A percentile compares a stretch with the other conserved stretches of the same genome.
These are phyloP conservation scores for Liasis olivaceus DNA, from an alignment of 2,797 vertebrate genomes.

Conservation along the genomic window DNA sequence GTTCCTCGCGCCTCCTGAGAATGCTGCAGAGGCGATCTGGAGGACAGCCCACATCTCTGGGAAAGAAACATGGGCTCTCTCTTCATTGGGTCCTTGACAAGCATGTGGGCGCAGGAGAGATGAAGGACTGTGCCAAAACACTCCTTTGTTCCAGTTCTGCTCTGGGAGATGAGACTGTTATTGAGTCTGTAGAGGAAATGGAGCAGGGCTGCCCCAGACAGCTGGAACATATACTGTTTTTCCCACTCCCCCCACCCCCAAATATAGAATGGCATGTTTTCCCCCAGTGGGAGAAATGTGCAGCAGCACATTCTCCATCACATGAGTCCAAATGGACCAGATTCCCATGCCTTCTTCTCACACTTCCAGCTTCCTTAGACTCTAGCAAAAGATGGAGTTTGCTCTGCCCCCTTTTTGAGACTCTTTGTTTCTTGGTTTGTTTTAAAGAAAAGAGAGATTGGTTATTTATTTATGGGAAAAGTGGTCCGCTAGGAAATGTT, in stretches of 20 bases:
- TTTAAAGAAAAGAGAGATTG: not conserved
- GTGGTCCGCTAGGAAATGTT: not conserved
- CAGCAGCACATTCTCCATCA: not conserved
- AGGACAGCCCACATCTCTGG: not conserved
- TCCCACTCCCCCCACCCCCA: not conserved
- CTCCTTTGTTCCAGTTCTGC: not conserved
- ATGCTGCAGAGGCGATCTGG: not conserved
- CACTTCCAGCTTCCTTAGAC: not conserved
- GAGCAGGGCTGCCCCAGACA: not conserved
- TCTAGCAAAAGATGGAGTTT: not conserved
- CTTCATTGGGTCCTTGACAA: not conserved
- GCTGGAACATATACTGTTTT: not conserved
- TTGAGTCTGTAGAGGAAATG: not conserved
- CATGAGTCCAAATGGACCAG: not conserved
- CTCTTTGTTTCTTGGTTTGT: not conserved
- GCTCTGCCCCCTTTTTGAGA: not conserved
- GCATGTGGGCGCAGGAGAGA: not conserved
- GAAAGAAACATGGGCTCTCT: not conserved
- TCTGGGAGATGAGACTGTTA: not conserved
- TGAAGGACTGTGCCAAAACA: not conserved
- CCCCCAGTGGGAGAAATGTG: not conserved
- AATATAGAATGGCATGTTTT: conserved; percentile 4
- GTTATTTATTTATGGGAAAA: not conserved
- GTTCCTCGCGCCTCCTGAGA: not conserved
- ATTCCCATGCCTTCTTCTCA: not conserved